Evolutionary conservation across 2,888 invertebrate genomes (phyloP).

Genomic region (Andrena dorsata): DNA sequence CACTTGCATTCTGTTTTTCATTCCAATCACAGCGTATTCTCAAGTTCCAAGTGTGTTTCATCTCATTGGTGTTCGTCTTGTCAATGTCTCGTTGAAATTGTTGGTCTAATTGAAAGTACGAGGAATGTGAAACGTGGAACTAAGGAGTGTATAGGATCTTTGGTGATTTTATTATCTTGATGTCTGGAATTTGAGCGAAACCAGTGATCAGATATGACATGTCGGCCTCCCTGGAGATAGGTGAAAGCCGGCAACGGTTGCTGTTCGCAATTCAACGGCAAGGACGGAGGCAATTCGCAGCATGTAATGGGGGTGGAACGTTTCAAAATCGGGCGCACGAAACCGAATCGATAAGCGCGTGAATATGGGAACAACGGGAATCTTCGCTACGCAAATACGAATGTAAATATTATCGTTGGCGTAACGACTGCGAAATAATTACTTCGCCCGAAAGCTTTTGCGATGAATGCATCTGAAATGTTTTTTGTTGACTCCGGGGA

Average conservation of each 20-base stretch:
- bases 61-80: not conserved
- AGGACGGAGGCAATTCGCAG: too few species aligned
- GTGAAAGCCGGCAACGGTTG: too few species aligned
- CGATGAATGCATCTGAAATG: not conserved
- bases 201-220: too few species aligned
- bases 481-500: not conserved
- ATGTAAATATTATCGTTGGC: conserved; percentile 13
- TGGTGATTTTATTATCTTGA: too few species aligned
- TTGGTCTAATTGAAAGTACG: too few species aligned
- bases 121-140: too few species aligned
- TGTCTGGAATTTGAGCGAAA: too few species aligned
- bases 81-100: not conserved
- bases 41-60: conserved; percentile 1
- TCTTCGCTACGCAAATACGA: conserved; percentile 10
- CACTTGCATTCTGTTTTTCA: not conserved
- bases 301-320: not conserved
- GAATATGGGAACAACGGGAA: conserved; percentile 4
- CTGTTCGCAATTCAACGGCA: too few species aligned
- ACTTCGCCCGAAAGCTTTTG: not conserved
- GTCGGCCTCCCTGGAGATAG: too few species aligned
- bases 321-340: conserved; percentile 7
- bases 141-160: too few species aligned
- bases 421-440: conserved; percentile 11
- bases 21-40: not conserved
- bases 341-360: not conserved